These are phyloP conservation scores for Saxidomus purpurata DNA, from an alignment of 1,140 invertebrate species.

Conservation along the genomic window DNA sequence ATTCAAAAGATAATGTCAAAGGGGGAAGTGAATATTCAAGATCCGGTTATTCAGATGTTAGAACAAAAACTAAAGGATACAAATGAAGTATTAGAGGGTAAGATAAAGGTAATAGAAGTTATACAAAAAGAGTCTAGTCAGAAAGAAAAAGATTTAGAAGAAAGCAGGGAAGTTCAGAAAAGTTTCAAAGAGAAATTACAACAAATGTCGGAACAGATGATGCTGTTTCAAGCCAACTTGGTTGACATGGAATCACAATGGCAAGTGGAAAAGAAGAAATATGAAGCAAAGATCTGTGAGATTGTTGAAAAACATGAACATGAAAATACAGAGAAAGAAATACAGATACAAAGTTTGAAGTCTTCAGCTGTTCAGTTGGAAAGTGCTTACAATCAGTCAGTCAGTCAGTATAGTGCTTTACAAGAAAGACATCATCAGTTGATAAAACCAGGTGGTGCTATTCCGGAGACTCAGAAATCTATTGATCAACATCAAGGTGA, in stretches of 20 bases:
- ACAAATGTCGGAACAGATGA: slow-evolving; percentile 92
- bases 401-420: slow-evolving; percentile 78
- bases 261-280: slow-evolving; percentile 90
- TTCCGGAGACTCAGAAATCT: neutral
- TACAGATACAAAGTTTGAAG: slow-evolving; percentile 85
- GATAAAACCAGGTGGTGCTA: slow-evolving; percentile 61
- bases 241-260: slow-evolving; percentile 90
- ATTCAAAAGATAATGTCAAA: slow-evolving; percentile 82
- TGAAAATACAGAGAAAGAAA: slow-evolving; percentile 87
- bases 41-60: slow-evolving; percentile 83
- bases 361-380: slow-evolving; percentile 78
- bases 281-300: slow-evolving; percentile 88
- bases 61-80: slow-evolving; percentile 83
- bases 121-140: slow-evolving; percentile 79
- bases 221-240: slow-evolving; percentile 93
- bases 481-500: neutral
- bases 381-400: slow-evolving; percentile 79
- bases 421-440: slow-evolving; percentile 81
- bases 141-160: slow-evolving; percentile 80
- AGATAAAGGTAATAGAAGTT: slow-evolving; percentile 82
- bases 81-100: slow-evolving; percentile 83
- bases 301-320: slow-evolving; percentile 82
- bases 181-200: slow-evolving; percentile 82
- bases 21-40: slow-evolving; percentile 81
- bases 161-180: slow-evolving; percentile 77